Evolutionary conservation across 2,888 invertebrate species (phyloP).

Genomic region (Spisula subtruncata): DNA sequence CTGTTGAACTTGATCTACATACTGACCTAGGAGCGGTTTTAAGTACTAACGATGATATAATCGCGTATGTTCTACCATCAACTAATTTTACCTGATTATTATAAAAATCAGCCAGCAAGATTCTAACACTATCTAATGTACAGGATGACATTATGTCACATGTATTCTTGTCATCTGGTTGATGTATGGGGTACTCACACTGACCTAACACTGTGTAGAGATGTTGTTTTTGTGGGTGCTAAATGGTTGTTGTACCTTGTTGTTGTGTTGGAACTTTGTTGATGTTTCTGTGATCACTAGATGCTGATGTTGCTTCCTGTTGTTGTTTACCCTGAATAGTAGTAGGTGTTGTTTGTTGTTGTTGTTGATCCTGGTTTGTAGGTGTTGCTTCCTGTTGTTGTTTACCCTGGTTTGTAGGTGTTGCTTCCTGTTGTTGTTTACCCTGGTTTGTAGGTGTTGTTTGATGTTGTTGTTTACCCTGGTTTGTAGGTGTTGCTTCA

Average conservation of each 20-base stretch:
- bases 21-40: neutral
- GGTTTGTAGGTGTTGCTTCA: too few species aligned
- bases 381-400: too few species aligned
- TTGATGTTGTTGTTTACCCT: too few species aligned
- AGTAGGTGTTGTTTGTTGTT: too few species aligned
- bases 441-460: too few species aligned
- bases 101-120: neutral
- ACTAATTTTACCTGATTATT: constrained; percentile 25
- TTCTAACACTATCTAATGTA: neutral
- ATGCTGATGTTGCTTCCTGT: too few species aligned
- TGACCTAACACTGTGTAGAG: neutral
- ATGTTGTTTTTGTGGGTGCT: neutral
- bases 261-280: neutral
- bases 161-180: neutral
- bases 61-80: constrained; percentile 5
- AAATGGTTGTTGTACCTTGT: neutral
- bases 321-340: too few species aligned
- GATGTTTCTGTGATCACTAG: neutral
- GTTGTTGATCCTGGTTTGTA: too few species aligned
- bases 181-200: too few species aligned
- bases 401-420: too few species aligned
- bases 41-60: neutral
- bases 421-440: too few species aligned
- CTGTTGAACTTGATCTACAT: constrained; percentile 7
- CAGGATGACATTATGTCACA: constrained; percentile 25